A percentile compares a stretch with the other conserved stretches of the same genome.
Conservation (phyloP, 2,797 vertebrate species). For the Lepus townsendii region DNA sequence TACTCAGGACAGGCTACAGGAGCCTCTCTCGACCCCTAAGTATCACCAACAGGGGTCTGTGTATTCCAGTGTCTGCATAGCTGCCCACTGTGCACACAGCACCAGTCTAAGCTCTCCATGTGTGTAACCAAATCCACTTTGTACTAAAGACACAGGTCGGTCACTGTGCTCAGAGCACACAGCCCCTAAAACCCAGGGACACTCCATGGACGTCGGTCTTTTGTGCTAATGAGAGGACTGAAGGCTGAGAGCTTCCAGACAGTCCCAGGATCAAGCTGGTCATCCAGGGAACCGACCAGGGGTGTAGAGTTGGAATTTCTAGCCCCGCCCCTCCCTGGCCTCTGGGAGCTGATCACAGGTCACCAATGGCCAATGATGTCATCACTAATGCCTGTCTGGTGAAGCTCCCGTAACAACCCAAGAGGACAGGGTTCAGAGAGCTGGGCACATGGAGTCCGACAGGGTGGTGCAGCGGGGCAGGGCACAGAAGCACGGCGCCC, state of each 20-base stretch:
- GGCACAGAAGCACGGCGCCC: not conserved
- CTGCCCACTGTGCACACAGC: not conserved
- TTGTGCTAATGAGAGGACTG: not conserved
- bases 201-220: not conserved
- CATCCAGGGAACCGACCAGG: not conserved
- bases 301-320: not conserved
- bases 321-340: not conserved
- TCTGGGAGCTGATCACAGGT: not conserved
- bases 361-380: not conserved
- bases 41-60: not conserved
- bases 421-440: not conserved
- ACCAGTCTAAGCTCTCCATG: not conserved
- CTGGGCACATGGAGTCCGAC: not conserved
- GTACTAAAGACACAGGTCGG: conserved; percentile 15
- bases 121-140: not conserved
- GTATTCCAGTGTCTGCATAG: too few species aligned
- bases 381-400: not conserved
- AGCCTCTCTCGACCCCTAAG: conserved; percentile 29
- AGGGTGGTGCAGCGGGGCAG: not conserved
- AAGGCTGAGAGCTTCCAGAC: not conserved
- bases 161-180: not conserved
- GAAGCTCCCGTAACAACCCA: not conserved
- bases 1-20: not conserved
- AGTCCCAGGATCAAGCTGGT: too few species aligned
- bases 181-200: not conserved